Percentiles rank a stretch among this genome's conserved stretches.
These are phyloP conservation scores for Tachycineta bicolor DNA, from an alignment of 2,113 vertebrate genomes.

Conservation along the genomic window DNA sequence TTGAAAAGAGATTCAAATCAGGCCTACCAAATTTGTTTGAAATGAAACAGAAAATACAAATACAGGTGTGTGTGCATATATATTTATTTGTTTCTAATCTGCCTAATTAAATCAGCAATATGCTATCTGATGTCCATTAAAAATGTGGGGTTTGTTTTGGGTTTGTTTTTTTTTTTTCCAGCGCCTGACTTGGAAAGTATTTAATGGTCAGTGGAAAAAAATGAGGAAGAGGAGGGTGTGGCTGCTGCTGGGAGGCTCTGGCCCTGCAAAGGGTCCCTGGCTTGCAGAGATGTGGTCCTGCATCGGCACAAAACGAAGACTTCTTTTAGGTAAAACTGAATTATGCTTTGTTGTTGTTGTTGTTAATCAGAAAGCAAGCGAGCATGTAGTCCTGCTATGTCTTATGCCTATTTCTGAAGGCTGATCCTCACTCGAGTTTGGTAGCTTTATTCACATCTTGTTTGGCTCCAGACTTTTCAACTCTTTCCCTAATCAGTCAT, in stretches of 20 bases:
- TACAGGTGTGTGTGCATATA: neutral
- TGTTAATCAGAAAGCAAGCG: neutral
- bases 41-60: neutral
- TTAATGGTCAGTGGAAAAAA: constrained; percentile 25
- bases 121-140: neutral
- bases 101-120: neutral
- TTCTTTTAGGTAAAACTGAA: constrained; percentile 1
- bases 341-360: neutral
- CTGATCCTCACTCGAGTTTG: neutral
- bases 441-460: neutral
- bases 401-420: neutral
- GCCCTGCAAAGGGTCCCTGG: neutral
- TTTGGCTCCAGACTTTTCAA: neutral
- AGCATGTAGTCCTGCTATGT: neutral
- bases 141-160: neutral
- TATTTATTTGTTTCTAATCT: neutral
- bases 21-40: neutral
- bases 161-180: neutral
- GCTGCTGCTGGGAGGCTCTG: neutral
- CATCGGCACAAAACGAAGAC: neutral
- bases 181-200: neutral
- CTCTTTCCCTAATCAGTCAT: neutral
- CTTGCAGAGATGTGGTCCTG: neutral
- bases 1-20: neutral
- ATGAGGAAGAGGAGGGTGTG: constrained; percentile 45